Evolutionary conservation across 1,140 invertebrate genomes (phyloP).

Genomic region (Mactra quadrangularis): DNA sequence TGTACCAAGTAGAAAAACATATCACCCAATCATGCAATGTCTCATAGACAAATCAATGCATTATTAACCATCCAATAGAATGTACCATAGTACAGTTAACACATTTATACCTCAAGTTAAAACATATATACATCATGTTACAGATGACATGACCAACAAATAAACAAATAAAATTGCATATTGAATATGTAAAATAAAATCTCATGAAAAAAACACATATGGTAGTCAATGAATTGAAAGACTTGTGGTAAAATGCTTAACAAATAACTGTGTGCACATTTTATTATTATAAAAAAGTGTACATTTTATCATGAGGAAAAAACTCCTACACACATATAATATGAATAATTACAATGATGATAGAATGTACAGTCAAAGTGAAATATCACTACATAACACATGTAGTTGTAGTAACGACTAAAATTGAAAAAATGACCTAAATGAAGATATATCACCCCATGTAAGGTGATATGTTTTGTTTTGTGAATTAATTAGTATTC

Average conservation of each 20-base stretch:
- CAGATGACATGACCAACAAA: too few relatives aligned
- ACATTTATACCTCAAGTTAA: too few relatives aligned
- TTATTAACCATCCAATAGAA: too few relatives aligned
- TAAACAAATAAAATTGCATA: too few relatives aligned
- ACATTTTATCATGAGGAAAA: constrained; percentile 32
- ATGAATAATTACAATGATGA: constrained; percentile 19
- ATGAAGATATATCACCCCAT: constrained; percentile 22
- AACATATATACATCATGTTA: too few relatives aligned
- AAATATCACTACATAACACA: neutral
- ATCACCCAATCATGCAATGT: too few relatives aligned
- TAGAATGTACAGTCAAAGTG: constrained; percentile 34
- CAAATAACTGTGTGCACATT: constrained; percentile 56
- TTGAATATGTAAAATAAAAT: too few relatives aligned
- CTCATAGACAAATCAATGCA: too few relatives aligned
- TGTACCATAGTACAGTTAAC: too few relatives aligned
- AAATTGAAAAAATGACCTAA: constrained; percentile 51
- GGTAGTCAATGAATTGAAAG: constrained; percentile 25
- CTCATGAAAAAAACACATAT: neutral
- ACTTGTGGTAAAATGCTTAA: constrained; percentile 61
- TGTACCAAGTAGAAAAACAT: too few relatives aligned
- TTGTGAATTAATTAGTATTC: neutral
- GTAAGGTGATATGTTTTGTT: constrained; percentile 14
- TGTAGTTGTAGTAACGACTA: neutral
- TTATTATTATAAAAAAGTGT: too few relatives aligned
- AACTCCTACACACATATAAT: neutral